Conservation (phyloP, 2,888 invertebrate species). For the Apeira syringaria region DNA sequence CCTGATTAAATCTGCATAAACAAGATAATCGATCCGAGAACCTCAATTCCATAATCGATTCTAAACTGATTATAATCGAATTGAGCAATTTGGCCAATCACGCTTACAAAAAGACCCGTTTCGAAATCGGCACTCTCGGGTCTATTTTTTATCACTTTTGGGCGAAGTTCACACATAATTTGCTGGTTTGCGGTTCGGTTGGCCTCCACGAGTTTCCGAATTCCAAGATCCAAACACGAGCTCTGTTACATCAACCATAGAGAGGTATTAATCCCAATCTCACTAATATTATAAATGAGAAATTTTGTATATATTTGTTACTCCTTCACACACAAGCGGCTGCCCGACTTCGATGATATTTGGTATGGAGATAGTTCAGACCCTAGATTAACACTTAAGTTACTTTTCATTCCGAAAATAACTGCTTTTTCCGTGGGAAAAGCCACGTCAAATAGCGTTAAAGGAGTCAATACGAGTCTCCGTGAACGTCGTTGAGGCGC, state of each 20-base stretch:
- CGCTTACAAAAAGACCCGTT: constrained; percentile 7
- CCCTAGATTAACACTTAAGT: too few species aligned
- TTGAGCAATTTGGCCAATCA: constrained; percentile 20
- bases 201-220: constrained; percentile 19
- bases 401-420: too few species aligned
- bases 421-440: too few species aligned
- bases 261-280: neutral
- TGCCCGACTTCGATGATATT: too few species aligned
- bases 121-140: constrained; percentile 6
- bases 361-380: too few species aligned
- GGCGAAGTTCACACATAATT: constrained; percentile 20
- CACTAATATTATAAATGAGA: too few species aligned
- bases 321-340: too few species aligned
- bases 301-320: too few species aligned
- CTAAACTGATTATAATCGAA: constrained; percentile 18
- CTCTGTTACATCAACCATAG: neutral
- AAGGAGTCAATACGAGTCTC: too few species aligned
- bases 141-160: constrained; percentile 12
- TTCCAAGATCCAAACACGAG: constrained; percentile 3
- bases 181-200: constrained; percentile 8
- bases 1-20: constrained; percentile 14
- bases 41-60: constrained; percentile 16
- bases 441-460: too few species aligned
- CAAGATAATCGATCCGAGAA: constrained; percentile 20
- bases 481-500: too few species aligned